These are phyloP conservation scores for Todiramphus chloris DNA, from an alignment of 2,113 vertebrate species.

Conservation along the genomic window DNA sequence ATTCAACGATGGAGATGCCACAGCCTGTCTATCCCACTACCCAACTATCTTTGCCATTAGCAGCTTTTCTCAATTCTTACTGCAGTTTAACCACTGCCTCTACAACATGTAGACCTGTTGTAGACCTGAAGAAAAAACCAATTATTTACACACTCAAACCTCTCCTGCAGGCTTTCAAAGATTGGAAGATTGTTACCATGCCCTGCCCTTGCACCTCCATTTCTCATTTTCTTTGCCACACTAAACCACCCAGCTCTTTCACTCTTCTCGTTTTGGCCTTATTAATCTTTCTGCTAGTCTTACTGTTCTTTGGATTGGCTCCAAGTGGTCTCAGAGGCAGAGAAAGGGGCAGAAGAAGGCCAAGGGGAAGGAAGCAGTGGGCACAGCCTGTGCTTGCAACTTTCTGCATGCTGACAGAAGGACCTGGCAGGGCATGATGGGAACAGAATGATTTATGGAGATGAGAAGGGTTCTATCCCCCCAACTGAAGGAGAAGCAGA, in stretches of 20 bases:
- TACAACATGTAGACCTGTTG: not conserved
- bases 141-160: not conserved
- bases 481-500: not conserved
- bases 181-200: not conserved
- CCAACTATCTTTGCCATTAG: not conserved
- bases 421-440: not conserved
- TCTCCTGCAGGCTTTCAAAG: not conserved
- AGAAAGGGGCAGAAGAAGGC: not conserved
- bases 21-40: not conserved
- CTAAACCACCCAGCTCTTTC: not conserved
- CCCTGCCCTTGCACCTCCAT: not conserved
- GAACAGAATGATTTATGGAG: not conserved
- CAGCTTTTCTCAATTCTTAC: not conserved
- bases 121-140: not conserved
- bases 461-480: not conserved
- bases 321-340: not conserved
- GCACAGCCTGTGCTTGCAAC: not conserved
- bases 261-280: not conserved
- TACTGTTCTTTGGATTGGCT: not conserved
- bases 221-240: not conserved
- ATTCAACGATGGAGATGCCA: rapidly evolving
- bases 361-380: not conserved
- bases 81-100: not conserved
- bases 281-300: not conserved
- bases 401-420: not conserved